Base-by-base conservation (phyloP, 2,888 invertebrate species). In the Selenia dentaria region DNA sequence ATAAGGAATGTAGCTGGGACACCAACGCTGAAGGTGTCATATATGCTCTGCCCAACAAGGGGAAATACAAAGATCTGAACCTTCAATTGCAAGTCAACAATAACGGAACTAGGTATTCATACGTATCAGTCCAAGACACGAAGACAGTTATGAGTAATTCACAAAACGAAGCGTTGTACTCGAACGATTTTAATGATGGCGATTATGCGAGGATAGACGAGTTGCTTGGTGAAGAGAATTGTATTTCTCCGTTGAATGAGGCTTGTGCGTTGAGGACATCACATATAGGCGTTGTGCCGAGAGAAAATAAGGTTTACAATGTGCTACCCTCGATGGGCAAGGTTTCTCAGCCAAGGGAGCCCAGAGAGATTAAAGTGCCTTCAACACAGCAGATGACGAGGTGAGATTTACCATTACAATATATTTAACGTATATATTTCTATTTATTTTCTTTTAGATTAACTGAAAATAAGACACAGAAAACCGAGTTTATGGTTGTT, bases 1-100 rank as follows among this genome's bases (percentile, higher is more conserved):
- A 93, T 20, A 92, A 92, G 29, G 92, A 93, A 62, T 92, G 92
- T 47, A 91, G 91, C 58, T 93, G 93, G 75, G 93, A 92, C 12
- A 93, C 89, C 0, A 90, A 91, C 46, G 90, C 91, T 0, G 91
- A 91, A 59, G 91, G 91, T 0, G 91, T 91, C 0, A 91, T 91
- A 8, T 91, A 91, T 59, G 91, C 91, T 5, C 64, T 91, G 25
- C 91, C 91, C 0, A 91, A 91, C 46, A 91, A 91, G 49, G 91
- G 91, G 2, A 90, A 90, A 47, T 91, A 91, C 35, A 91, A 91
- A 43, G 91, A 91, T 43, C 56, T 88, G 38, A 91, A 91, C 48
- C 62, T 91, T 0, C 91, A 89, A 44, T 46, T 91, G 13, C 91
- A 91, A 64, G 91, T 91, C 0, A 91, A 90, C 26, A 91, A 89